phyloP scores from a whole-genome alignment of 2,113 vertebrate species.

The Mohoua ochrocephala region DNA sequence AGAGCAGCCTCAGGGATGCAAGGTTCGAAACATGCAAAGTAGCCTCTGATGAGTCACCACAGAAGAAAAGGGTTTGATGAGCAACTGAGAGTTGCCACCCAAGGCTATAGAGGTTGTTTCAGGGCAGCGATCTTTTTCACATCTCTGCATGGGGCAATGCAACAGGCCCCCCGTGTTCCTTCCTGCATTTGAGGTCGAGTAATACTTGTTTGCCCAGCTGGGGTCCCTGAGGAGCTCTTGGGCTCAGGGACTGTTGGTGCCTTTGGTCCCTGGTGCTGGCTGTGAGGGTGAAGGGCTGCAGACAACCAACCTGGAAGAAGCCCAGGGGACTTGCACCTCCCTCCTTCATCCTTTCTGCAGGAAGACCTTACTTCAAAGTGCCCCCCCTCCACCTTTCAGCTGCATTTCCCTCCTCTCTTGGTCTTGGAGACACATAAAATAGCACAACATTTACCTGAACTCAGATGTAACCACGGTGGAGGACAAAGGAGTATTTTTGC shows the following conservation, averaged over 20 bases:
- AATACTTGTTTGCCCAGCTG: background rate
- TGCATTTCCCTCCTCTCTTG: background rate
- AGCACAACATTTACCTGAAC: background rate
- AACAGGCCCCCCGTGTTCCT: background rate
- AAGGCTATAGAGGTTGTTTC: background rate
- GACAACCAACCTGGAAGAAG: background rate
- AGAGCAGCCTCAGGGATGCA: background rate
- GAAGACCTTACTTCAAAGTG: background rate
- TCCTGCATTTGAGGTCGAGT: background rate
- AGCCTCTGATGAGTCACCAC: background rate
- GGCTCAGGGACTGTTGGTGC: fast-evolving
- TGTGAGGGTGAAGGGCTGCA: fast-evolving
- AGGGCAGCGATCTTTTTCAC: background rate
- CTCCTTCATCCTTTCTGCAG: background rate
- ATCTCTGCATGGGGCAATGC: fast-evolving
- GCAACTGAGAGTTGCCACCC: background rate
- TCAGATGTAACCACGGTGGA: background rate
- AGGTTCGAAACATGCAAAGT: background rate
- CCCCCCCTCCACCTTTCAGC: background rate
- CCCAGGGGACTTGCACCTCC: fast-evolving
- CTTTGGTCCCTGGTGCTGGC: background rate
- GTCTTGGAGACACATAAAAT: background rate
- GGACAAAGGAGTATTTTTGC: background rate
- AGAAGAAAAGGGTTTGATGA: background rate
- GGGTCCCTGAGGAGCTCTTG: background rate